Percentiles rank a stretch among this genome's conserved stretches.
These are phyloP conservation scores for Osmerus mordax DNA, from an alignment of 2,113 vertebrate genomes.

Conservation along the genomic window DNA sequence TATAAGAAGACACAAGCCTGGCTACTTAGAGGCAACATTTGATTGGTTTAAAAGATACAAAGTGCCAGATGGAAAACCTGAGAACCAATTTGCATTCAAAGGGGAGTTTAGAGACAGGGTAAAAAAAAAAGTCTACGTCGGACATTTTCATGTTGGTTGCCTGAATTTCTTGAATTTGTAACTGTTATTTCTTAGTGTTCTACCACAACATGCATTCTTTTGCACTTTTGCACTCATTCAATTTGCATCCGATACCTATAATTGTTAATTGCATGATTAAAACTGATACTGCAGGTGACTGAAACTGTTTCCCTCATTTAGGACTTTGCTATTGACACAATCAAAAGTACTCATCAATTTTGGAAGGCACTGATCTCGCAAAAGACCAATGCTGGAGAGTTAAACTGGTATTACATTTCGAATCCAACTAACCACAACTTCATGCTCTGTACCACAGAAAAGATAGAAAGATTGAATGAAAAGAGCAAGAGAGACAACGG, in stretches of 20 bases:
- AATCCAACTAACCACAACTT: too few species aligned
- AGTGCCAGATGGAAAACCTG: slow-evolving; percentile 95
- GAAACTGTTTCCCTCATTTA: slow-evolving; percentile 22
- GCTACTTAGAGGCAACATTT: slow-evolving; percentile 89
- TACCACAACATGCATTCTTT: too few species aligned
- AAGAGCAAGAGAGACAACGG: too few species aligned
- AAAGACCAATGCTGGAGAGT: slow-evolving; percentile 52
- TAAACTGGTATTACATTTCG: slow-evolving; percentile 65
- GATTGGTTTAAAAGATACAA: slow-evolving; percentile 98
- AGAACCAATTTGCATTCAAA: slow-evolving; percentile 93
- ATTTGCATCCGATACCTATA: too few species aligned
- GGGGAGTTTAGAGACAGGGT: slow-evolving; percentile 95
- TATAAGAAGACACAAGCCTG: slow-evolving; percentile 86
- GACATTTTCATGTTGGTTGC: too few species aligned
- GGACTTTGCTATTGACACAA: slow-evolving; percentile 73
- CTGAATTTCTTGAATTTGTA: too few species aligned
- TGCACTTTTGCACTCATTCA: too few species aligned
- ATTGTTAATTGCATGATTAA: too few species aligned
- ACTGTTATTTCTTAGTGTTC: too few species aligned
- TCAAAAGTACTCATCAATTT: slow-evolving; percentile 70
- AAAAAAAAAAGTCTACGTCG: not conserved
- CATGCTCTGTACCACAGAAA: too few species aligned
- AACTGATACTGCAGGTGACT: too few species aligned
- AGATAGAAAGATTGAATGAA: too few species aligned
- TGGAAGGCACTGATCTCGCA: slow-evolving; percentile 72